phyloP scores from a whole-genome alignment of 92 coral and sea anemone genomes.

The Meandrina meandrites region DNA sequence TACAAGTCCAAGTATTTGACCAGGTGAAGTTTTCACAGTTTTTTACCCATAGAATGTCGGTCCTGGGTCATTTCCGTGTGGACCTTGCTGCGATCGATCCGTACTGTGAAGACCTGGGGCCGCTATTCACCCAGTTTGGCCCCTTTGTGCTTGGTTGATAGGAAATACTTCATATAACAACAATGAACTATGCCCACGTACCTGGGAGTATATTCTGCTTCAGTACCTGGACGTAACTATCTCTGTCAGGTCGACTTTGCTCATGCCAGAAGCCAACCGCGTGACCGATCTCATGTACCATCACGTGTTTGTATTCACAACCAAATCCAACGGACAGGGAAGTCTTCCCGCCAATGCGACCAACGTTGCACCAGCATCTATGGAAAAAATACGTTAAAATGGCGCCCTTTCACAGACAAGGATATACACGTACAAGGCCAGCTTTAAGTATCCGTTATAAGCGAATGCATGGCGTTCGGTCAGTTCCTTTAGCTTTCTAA shows the following conservation, averaged over 20 bases:
- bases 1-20: too few relatives aligned
- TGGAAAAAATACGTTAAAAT: not conserved
- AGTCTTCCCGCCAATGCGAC: constrained; percentile 81
- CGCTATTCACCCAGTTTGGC: not conserved
- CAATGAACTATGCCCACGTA: constrained; percentile 24
- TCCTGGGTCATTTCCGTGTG: too few relatives aligned
- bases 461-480: too few relatives aligned
- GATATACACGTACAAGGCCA: too few relatives aligned
- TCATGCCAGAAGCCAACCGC: constrained; percentile 97
- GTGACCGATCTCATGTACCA: constrained; percentile 95
- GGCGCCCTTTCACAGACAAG: too few relatives aligned
- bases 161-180: too few relatives aligned
- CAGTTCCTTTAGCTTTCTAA: too few relatives aligned
- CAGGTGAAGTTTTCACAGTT: too few relatives aligned
- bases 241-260: constrained; percentile 94
- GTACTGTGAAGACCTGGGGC: too few relatives aligned
- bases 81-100: too few relatives aligned
- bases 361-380: constrained; percentile 88
- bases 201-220: constrained; percentile 71
- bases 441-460: too few relatives aligned
- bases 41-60: too few relatives aligned
- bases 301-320: constrained; percentile 91
- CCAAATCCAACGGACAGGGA: constrained; percentile 84
- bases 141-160: not conserved
- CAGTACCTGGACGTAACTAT: constrained; percentile 67